Conservation (phyloP, 2,888 invertebrate species). For the Epinotia brunnichana region DNA sequence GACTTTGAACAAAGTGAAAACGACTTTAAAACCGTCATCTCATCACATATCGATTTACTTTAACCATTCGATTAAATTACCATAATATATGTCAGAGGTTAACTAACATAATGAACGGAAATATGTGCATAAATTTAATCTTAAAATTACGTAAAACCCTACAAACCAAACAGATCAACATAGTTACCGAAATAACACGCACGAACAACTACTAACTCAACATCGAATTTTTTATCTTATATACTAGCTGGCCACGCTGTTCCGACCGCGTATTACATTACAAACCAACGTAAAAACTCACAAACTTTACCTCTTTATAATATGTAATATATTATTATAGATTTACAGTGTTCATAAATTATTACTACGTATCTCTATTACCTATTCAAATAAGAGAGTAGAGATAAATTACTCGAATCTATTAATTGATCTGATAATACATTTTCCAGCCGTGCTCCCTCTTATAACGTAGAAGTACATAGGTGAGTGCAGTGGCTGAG, state of each 20-base stretch:
- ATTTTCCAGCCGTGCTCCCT: slow-evolving; percentile 50
- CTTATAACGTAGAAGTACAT: slow-evolving; percentile 63
- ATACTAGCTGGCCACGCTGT: too few relatives aligned
- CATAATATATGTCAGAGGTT: slow-evolving; percentile 12
- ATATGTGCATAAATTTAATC: neutral
- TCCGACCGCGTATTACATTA: too few relatives aligned
- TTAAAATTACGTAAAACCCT: neutral
- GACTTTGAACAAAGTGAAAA: neutral
- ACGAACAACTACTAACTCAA: neutral
- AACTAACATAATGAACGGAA: neutral
- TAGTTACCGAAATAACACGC: neutral
- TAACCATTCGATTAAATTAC: slow-evolving; percentile 3
- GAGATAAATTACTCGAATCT: neutral
- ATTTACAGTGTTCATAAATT: neutral
- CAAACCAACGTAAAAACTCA: too few relatives aligned
- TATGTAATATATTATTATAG: neutral
- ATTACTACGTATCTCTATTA: neutral
- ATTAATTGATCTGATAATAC: slow-evolving; percentile 8
- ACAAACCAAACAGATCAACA: neutral
- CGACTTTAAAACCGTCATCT: neutral
- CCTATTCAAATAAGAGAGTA: neutral
- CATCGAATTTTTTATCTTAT: too few relatives aligned
- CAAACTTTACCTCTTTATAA: too few relatives aligned
- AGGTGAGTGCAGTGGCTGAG: slow-evolving; percentile 56
- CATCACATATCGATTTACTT: too few relatives aligned